phyloP scores from a whole-genome alignment of 2,888 invertebrate species.

The Mythimna impura region DNA sequence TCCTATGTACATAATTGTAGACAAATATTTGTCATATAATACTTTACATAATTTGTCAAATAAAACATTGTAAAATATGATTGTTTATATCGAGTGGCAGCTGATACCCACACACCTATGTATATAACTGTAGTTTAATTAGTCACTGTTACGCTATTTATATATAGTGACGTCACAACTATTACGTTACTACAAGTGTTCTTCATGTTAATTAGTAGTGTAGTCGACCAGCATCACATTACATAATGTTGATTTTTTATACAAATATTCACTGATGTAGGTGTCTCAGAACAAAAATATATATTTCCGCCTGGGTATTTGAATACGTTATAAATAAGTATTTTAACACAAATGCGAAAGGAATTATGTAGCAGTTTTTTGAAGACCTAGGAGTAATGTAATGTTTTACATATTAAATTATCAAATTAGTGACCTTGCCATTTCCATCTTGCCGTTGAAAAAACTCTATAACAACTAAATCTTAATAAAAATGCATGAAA shows the following conservation, averaged over 20 bases:
- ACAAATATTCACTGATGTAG: constrained; percentile 64
- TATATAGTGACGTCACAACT: constrained; percentile 60
- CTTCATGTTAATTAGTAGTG: constrained; percentile 60
- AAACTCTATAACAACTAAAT: not conserved
- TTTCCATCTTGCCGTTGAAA: constrained; percentile 52
- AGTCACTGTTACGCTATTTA: constrained; percentile 55
- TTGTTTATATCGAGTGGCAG: constrained; percentile 56
- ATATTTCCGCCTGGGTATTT: constrained; percentile 63
- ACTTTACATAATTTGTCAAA: constrained; percentile 51
- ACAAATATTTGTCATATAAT: constrained; percentile 34
- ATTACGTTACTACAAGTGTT: constrained; percentile 71
- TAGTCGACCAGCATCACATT: constrained; percentile 55
- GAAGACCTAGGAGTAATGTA: constrained; percentile 31
- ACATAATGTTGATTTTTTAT: constrained; percentile 60
- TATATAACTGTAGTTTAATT: constrained; percentile 54
- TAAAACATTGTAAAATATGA: constrained; percentile 54
- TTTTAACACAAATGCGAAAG: constrained; percentile 55
- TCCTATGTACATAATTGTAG: constrained; percentile 64
- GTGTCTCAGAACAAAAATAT: constrained; percentile 55
- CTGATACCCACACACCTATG: constrained; percentile 47
- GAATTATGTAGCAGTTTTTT: constrained; percentile 46
- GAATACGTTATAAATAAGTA: constrained; percentile 50
- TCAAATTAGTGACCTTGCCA: constrained; percentile 47
- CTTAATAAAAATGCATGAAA: not conserved
- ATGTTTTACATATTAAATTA: constrained; percentile 23